These are phyloP conservation scores for Lissocephala sabroskyi DNA, from an alignment of 2,888 invertebrate species.

Conservation along the genomic window DNA sequence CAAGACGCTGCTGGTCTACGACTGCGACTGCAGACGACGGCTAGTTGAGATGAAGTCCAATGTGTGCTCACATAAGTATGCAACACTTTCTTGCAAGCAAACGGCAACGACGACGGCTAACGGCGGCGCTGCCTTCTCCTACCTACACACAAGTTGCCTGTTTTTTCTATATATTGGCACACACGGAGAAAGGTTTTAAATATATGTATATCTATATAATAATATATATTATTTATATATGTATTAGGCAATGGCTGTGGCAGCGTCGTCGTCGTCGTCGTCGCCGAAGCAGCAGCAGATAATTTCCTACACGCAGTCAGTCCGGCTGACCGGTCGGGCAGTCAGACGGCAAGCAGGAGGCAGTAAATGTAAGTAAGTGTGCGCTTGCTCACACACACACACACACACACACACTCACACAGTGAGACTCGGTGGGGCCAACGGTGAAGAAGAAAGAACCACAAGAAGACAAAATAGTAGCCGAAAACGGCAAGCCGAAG, in stretches of 20 bases:
- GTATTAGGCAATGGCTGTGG: constrained; percentile 42
- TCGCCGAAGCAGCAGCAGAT: constrained; percentile 45
- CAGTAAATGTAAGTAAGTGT: constrained; percentile 65
- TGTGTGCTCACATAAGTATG: constrained; percentile 59
- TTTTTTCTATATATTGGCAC: constrained; percentile 28
- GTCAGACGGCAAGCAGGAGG: constrained; percentile 4
- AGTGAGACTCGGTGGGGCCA: constrained; percentile 11
- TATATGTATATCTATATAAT: constrained; percentile 59
- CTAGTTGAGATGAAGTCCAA: no score
- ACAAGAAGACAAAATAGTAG: constrained; percentile 26
- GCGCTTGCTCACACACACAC: constrained; percentile 53
- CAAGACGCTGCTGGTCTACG: constrained; percentile 49
- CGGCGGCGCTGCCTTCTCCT: constrained; percentile 33
- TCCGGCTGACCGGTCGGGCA: no score
- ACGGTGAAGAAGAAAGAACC: no score
- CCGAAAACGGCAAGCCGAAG: constrained; percentile 27
- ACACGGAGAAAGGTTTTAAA: constrained; percentile 42
- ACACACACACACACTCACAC: constrained; percentile 14
- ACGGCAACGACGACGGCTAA: constrained; percentile 8
- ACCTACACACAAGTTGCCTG: constrained; percentile 19
- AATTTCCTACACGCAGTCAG: constrained; percentile 57
- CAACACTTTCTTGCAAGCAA: constrained; percentile 62
- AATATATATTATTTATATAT: constrained; percentile 67
- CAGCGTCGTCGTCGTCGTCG: constrained; percentile 33
- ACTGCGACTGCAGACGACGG: constrained; percentile 16